These are phyloP conservation scores for Andrena camellia DNA, from an alignment of 2,888 invertebrate genomes.

Conservation along the genomic window DNA sequence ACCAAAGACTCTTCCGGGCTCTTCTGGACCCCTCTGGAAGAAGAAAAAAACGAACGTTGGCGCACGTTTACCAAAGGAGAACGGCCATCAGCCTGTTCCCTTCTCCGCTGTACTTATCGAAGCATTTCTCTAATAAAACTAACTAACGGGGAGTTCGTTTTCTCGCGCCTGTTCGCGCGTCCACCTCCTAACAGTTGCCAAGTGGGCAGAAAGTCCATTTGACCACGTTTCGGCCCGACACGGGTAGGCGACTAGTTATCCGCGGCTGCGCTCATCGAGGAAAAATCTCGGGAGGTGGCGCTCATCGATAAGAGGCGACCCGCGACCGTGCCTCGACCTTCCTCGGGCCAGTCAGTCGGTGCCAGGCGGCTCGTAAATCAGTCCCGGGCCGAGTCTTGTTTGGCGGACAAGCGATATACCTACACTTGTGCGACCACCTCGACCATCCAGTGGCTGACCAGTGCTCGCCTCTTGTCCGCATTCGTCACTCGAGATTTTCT, in stretches of 20 bases:
- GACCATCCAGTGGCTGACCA: no score
- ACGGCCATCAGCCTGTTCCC: background rate
- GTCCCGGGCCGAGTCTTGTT: no score
- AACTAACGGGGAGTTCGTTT: background rate
- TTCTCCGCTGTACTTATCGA: background rate
- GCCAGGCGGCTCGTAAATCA: no score
- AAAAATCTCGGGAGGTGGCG: slow-evolving; percentile 7
- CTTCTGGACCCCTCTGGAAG: background rate
- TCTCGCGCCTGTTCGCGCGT: background rate
- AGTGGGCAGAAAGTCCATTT: background rate
- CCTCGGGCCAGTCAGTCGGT: background rate
- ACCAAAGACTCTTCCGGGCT: slow-evolving; percentile 6
- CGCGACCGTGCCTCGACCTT: slow-evolving; percentile 1
- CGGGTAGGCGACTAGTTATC: background rate
- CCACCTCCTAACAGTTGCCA: background rate
- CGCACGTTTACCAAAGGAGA: no score
- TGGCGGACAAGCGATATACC: no score
- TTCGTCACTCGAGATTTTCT: background rate
- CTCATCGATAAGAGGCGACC: slow-evolving; percentile 34
- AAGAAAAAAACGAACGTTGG: background rate
- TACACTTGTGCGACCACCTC: no score
- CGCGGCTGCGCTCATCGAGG: slow-evolving; percentile 41
- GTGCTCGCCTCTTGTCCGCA: no score
- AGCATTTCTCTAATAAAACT: slow-evolving; percentile 20
- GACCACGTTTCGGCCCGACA: slow-evolving; percentile 27